These are phyloP conservation scores for Hyperoodon ampullatus DNA, from an alignment of 2,113 vertebrate genomes.

Conservation along the genomic window DNA sequence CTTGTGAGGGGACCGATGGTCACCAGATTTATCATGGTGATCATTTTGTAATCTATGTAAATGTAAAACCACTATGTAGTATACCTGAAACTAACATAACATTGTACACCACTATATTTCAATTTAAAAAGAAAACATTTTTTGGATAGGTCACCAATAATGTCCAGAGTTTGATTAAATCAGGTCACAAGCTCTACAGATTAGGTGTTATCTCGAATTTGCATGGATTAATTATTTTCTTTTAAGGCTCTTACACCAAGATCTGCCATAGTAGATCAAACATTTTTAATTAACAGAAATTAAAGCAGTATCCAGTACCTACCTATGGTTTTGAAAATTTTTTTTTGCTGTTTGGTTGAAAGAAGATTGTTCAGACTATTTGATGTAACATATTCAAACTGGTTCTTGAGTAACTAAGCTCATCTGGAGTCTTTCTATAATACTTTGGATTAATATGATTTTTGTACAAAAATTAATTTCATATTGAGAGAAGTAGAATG, in stretches of 20 bases:
- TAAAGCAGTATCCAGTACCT: slow-evolving; percentile 59
- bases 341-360: slow-evolving; percentile 69
- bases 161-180: slow-evolving; percentile 61
- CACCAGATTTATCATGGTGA: too few species aligned
- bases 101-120: not conserved
- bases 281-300: slow-evolving; percentile 75
- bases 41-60: too few species aligned
- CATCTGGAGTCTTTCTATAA: slow-evolving; percentile 15
- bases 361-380: slow-evolving; percentile 49
- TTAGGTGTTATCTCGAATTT: slow-evolving; percentile 72
- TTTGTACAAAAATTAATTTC: slow-evolving; percentile 49
- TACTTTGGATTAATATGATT: slow-evolving; percentile 53
- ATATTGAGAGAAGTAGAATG: not conserved
- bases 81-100: not conserved
- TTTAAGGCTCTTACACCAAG: slow-evolving; percentile 70
- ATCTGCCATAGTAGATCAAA: slow-evolving; percentile 64
- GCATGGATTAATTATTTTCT: slow-evolving; percentile 65
- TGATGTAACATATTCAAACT: slow-evolving; percentile 56
- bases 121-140: not conserved
- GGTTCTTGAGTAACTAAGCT: slow-evolving; percentile 50
- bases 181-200: slow-evolving; percentile 53
- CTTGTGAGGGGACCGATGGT: too few species aligned
- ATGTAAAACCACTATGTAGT: too few species aligned
- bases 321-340: slow-evolving; percentile 61
- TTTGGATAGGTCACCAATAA: slow-evolving; percentile 66